Base-by-base conservation (phyloP, 2,888 invertebrate genomes). In the Ornithoptera priamus region DNA sequence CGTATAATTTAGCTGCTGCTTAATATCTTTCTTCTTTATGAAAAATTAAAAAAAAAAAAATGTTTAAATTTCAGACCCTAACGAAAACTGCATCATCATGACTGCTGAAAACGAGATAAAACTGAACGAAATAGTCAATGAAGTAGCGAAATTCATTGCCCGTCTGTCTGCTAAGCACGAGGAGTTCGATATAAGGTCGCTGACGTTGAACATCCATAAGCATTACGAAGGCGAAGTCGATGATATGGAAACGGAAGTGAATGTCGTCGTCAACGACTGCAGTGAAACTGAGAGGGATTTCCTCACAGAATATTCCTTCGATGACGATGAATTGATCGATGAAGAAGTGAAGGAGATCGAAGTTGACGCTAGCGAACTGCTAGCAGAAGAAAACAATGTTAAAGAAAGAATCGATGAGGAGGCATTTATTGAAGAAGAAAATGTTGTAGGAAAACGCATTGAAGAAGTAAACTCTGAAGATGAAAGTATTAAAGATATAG, bases 61-160 rank as follows among this genome's bases (percentile, higher is more conserved):
- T 10, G 1, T 39, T 10, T 17, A 53, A 53, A 60, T 65, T 65
- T 59, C 65, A 65, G 65, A 46, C 22, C 12, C 7, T 18, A 18
- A 67, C 39, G 2, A 53, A 42, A 62, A 56, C n/a, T 67, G 67
- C 62, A 62, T 67, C n/a, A 36, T 18, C 7, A 62, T 56, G 22
- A 67, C 67, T 22, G 17, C 20, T 4, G 56, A 56, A 4, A 67
- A 67, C 12, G 56, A 56, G 24, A n/a, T 22, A 2, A 67, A 62
- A 67, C 17, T 67, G 15, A 56, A 67, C 24, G 30, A 20, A 5
- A 56, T 67, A 53, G 39, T 67, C 1, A 18, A 39, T 18, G 67
- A 67, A 39, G 20, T 67, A 22, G 56, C 56, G 12, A 62, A 67
- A 15, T 62, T 62, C 24, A 22, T 62, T 3, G 18, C 18, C 2